Evolutionary conservation across 2,797 vertebrate species (phyloP).

Genomic region (Phalanger gymnotis): DNA sequence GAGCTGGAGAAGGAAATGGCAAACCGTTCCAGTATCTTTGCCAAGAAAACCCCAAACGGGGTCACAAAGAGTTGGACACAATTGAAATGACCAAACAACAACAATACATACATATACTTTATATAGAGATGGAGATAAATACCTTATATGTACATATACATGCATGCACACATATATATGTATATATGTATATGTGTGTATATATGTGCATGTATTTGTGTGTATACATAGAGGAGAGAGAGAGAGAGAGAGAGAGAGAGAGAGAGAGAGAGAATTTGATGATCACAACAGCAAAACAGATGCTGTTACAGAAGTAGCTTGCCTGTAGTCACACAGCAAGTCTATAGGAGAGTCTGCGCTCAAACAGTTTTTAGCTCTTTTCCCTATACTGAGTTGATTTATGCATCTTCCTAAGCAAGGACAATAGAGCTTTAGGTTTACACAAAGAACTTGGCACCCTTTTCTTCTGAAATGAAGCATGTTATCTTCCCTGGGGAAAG

Average conservation of each 20-base stretch:
- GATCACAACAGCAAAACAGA: neutral
- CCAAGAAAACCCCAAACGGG: neutral
- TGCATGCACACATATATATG: too few relatives aligned
- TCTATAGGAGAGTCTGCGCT: neutral
- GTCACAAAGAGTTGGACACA: neutral
- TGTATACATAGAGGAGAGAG: too few relatives aligned
- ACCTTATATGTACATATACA: neutral
- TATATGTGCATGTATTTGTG: too few relatives aligned
- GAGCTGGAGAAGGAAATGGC: neutral
- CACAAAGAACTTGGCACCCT: neutral
- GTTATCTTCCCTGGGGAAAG: neutral
- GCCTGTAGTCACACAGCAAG: neutral
- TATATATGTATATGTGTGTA: neutral
- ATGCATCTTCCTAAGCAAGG: neutral
- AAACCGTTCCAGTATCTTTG: neutral
- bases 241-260: too few relatives aligned
- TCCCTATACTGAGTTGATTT: neutral
- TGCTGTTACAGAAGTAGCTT: neutral
- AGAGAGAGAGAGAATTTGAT: neutral
- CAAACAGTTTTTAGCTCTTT: neutral
- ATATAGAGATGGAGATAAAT: neutral
- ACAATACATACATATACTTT: neutral
- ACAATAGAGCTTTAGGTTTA: neutral
- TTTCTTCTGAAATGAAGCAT: neutral
- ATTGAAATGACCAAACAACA: neutral